Base-by-base conservation (phyloP, 2,888 invertebrate genomes). In the Bellardia pandia region DNA sequence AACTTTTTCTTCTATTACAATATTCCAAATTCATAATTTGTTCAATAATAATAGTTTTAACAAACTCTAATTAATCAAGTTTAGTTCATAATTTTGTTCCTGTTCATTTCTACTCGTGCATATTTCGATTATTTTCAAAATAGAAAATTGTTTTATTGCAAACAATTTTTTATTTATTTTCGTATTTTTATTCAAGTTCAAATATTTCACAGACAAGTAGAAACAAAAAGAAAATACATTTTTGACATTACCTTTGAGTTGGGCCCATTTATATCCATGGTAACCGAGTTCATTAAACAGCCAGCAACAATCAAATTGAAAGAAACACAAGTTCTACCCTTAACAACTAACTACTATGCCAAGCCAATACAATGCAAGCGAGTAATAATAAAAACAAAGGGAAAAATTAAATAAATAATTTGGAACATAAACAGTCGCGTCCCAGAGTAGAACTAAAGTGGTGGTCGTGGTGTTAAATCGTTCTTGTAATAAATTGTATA, bases 381-480 rank as follows among this genome's bases (percentile, higher is more conserved):
- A 66, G 37, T 6, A 66, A 45, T 66, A 51, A n/a, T 30, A 30
- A 69, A 76, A 83, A 45, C 78, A 76, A 62, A 62, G 14, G 3
- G 14, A 66, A 45, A 74, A 72, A 8, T 14, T 37, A 64, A 71
- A 53, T 30, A 40, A 68, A 60, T 51, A 42, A 42, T 69, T 51
- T 45, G 9, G 45, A 45, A 37, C 30, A 5, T 23, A 33, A 45
- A 53, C 53, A 71, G 83, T 78, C n/a, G 75, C 72, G 13, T 40
- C 37, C 72, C 40, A 51, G n/a, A 72, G 58, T 7, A 60, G 30
- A 74, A 78, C 56, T 64, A 74, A 87, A 87, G 74, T 71, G 78
- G 56, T 56, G 77, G 72, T 69, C 53, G 80, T 77, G 23, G 68
- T 80, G 86, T 86, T 76, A 84, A 85, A 68, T 78, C 68, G 71